A percentile compares a stretch with the other conserved stretches of the same genome.
Evolutionary conservation across 2,113 vertebrate genomes (phyloP).

Genomic region (Chaetops frenatus): DNA sequence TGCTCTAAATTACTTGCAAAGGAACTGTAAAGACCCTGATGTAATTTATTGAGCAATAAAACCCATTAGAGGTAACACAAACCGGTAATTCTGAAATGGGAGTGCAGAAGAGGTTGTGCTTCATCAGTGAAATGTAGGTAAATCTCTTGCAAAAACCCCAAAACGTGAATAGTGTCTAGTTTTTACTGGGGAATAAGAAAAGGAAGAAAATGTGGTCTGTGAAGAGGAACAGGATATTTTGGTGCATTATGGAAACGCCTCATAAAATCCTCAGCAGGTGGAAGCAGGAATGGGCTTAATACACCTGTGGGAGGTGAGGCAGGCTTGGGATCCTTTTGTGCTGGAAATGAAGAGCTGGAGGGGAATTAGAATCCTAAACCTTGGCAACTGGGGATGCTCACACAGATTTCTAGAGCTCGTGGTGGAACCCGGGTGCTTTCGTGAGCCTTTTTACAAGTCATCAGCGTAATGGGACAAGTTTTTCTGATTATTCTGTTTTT

Average conservation of each 20-base stretch:
- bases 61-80: background rate
- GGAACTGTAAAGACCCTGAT: background rate
- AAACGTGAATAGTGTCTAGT: accelerated
- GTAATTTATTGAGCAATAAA: background rate
- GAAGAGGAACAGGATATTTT: background rate
- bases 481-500: background rate
- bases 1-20: background rate
- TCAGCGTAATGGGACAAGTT: accelerated
- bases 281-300: background rate
- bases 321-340: background rate
- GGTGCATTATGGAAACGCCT: background rate
- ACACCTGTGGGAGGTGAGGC: background rate
- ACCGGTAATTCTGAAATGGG: background rate
- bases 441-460: background rate
- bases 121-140: background rate
- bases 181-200: background rate
- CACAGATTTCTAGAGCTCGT: accelerated
- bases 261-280: background rate
- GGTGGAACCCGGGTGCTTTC: accelerated
- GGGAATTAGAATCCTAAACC: background rate
- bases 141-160: background rate
- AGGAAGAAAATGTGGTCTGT: background rate
- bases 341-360: background rate
- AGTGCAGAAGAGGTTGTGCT: background rate
- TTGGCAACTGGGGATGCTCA: accelerated